Evolutionary conservation across 2,797 vertebrate genomes (phyloP), one percentile per base, ranked within the genome.

Genomic region (Discoglossus pictus): DNA sequence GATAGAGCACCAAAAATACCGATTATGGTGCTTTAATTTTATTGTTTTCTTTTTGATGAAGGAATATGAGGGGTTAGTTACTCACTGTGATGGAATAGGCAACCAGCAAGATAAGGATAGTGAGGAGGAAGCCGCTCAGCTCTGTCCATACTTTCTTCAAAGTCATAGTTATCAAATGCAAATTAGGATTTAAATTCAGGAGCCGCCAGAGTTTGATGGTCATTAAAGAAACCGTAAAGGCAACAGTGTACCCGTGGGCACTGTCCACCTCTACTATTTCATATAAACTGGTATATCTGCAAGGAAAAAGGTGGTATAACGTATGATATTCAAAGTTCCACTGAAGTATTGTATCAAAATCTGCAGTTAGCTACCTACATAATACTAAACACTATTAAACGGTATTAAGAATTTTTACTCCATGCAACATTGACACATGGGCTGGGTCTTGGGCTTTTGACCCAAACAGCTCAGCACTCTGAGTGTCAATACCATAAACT

Each of bases 231-330:
- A 85, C 71, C 44, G 80, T 69, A 27, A 78, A 72, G 43, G 79
- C 75, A 15, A 68, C 10, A 1, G 77, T 44, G 60, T 79, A 75
- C 25, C 43, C 50, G 21, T 75, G 15, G 1, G 63, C 65, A 0
- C 63, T 27, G 36, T 73, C 79, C 35, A 79, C 39, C 17, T 35
- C 35, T 0, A 61, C 36, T 3, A 51, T 51, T 46, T 76, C 72
- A 0, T 46, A 44, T 72, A 83, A 83, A 35, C 44, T 80, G 68
- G 80, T 55, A 73, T 78, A 82, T 24, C 81, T 86, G 38, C 4
- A 39, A 2, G 24, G 11, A 43, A 25, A 4, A 9, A 40, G n/a
- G 27, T 6, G 27, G 27, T 8, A 31, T 31, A 4, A 31, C 27
- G 8, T n/a, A 8, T 31, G 27, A 4, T 31, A 31, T 31, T 4